Evolutionary conservation across 2,113 vertebrate genomes (phyloP), one percentile per base, ranked within the genome.

Genomic region (Shinisaurus crocodilurus): DNA sequence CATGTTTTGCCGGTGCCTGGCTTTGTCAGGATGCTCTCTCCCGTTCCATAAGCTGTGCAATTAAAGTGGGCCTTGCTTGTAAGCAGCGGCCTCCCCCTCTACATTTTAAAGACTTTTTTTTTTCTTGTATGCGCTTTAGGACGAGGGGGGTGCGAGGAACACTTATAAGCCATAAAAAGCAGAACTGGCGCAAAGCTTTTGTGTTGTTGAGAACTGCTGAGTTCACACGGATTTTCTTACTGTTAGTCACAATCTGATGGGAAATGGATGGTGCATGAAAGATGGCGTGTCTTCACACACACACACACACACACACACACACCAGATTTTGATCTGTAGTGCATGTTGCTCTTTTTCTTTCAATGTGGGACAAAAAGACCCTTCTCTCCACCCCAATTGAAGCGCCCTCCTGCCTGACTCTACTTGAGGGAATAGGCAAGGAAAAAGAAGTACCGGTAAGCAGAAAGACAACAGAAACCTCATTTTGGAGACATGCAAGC

Each of bases 41-140:
- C 67, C 29, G 54, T 80, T 40, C 88, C 37, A 20, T 88, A 86
- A 89, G 23, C 85, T 37, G 90, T 92, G 93, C 90, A 79, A 87
- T 93, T 87, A 48, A 2, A 6, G 1, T 0, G 18, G 34, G 82
- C 37, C 63, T 63, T 2, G 2, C 45, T 3, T 1, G 37, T 20
- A 40, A 0, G 70, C 0, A 20, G 0, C 13, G 27, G n/a, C 54
- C 16, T 29, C 29, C 37, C 20, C 0, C 2, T 0, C 3, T 23
- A 23, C 5, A 10, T 25, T 15, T 48, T 18, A 57, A 81, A 34
- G 29, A 2, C 63, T 45, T 84, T 32, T 63, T 85, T 18, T 57
- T 1, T 0, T 48, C 8, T 0, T 29, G 48, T 32, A 0, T n/a
- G 54, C 34, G 0, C 20, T 34, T 4, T 32, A 45, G 37, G 0